phyloP scores from a whole-genome alignment of 2,797 vertebrate species.

The Dromococcyx pavoninus region DNA sequence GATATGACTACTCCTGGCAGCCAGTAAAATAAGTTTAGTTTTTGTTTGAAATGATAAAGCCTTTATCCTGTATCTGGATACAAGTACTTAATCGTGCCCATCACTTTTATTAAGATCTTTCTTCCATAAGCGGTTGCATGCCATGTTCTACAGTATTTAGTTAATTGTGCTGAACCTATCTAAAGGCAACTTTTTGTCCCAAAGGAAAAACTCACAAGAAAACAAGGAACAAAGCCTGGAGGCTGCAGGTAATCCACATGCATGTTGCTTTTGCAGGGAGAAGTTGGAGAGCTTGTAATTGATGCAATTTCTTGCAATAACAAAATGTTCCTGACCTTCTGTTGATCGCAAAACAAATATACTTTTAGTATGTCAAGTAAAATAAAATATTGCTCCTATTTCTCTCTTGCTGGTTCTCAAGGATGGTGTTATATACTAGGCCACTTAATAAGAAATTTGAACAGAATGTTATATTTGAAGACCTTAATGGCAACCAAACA shows the following conservation, averaged over 20 bases:
- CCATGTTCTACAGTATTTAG: not conserved
- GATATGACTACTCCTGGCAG: not conserved
- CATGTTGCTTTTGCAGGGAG: not conserved
- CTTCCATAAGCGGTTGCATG: not conserved
- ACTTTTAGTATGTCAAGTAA: constrained; percentile 58
- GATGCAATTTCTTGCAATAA: constrained; percentile 62
- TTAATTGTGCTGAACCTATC: not conserved
- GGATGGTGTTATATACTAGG: not conserved
- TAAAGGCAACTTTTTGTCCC: not conserved
- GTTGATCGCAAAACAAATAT: constrained; percentile 52
- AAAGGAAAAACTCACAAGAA: not conserved
- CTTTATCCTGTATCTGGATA: not conserved
- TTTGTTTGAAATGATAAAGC: not conserved
- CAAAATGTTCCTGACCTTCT: constrained; percentile 57
- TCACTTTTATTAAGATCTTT: not conserved
- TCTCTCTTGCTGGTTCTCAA: constrained; percentile 18
- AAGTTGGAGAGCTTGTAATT: constrained; percentile 25
- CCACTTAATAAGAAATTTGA: constrained; percentile 40
- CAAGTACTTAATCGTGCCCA: not conserved
- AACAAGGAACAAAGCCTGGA: not conserved
- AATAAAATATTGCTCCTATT: not conserved
- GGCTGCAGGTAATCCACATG: not conserved
- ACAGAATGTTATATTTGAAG: constrained; percentile 3
- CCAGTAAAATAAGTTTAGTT: not conserved
- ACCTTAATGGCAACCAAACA: not conserved